Conservation (phyloP, 1,140 invertebrate genomes). For the Aphaenogaster floridana region DNA sequence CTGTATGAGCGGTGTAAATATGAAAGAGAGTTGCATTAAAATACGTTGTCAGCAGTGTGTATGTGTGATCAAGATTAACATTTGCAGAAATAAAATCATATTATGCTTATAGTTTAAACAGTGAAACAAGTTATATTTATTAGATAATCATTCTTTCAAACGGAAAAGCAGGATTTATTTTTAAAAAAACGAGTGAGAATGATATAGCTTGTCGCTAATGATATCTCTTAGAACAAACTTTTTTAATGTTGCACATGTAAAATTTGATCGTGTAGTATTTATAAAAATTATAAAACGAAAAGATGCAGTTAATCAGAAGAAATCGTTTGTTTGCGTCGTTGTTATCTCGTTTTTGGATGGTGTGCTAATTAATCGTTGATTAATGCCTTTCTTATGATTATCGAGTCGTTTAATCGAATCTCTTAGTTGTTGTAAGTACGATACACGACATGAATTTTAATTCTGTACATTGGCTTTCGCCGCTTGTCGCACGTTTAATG, state of each 20-base stretch:
- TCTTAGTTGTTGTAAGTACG: slow-evolving; percentile 39
- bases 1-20: neutral
- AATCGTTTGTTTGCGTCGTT: neutral
- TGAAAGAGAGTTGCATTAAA: neutral
- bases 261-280: neutral
- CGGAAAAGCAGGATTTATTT: neutral
- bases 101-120: neutral
- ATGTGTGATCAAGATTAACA: neutral
- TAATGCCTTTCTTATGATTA: slow-evolving; percentile 43
- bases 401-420: slow-evolving; percentile 42
- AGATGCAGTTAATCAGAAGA: neutral
- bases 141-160: neutral
- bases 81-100: neutral
- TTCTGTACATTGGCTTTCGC: slow-evolving; percentile 22
- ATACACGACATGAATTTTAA: slow-evolving; percentile 49
- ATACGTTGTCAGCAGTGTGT: neutral
- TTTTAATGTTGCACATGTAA: neutral
- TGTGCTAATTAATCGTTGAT: slow-evolving; percentile 26
- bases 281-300: neutral
- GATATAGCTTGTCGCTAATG: neutral
- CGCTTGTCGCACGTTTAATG: slow-evolving; percentile 16
- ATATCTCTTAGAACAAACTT: neutral
- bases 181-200: neutral
- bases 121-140: neutral
- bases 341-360: neutral